phyloP scores from a whole-genome alignment of 2,888 invertebrate genomes.

The Meliscaeva auricollis region DNA sequence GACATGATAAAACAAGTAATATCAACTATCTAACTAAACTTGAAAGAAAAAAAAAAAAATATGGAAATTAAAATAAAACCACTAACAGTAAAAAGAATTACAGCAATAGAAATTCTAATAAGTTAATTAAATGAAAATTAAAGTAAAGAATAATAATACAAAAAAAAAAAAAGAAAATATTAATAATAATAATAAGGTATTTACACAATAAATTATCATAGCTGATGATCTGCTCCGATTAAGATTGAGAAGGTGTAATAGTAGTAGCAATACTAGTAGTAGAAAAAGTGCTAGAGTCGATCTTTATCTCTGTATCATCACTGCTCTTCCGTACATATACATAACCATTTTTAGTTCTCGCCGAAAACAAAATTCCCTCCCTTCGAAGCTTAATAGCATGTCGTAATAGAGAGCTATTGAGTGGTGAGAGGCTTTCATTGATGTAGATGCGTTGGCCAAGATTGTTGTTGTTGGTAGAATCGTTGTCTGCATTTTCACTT shows the following conservation, averaged over 20 bases:
- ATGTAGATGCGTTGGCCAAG: background rate
- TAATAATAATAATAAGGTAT: background rate
- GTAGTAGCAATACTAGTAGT: background rate
- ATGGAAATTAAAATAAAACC: background rate
- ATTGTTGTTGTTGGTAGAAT: background rate
- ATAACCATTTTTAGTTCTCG: constrained; percentile 20
- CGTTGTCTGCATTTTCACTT: background rate
- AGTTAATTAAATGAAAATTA: background rate
- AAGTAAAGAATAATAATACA: background rate
- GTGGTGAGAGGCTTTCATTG: constrained; percentile 11
- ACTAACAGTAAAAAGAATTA: constrained; percentile 9
- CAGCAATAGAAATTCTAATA: constrained; percentile 13
- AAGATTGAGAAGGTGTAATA: background rate
- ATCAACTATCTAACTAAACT: background rate
- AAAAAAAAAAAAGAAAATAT: background rate
- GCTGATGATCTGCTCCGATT: constrained; percentile 9
- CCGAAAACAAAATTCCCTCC: constrained; percentile 17
- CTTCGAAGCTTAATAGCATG: constrained; percentile 8
- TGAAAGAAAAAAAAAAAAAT: background rate
- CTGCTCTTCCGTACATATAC: constrained; percentile 14
- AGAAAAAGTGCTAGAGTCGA: constrained; percentile 7
- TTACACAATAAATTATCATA: background rate
- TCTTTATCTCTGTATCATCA: constrained; percentile 14
- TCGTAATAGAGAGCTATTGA: constrained; percentile 10
- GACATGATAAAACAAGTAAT: constrained; percentile 5